Evolutionary conservation across 1,140 invertebrate species (phyloP).

Genomic region (Lepidurus couesii): DNA sequence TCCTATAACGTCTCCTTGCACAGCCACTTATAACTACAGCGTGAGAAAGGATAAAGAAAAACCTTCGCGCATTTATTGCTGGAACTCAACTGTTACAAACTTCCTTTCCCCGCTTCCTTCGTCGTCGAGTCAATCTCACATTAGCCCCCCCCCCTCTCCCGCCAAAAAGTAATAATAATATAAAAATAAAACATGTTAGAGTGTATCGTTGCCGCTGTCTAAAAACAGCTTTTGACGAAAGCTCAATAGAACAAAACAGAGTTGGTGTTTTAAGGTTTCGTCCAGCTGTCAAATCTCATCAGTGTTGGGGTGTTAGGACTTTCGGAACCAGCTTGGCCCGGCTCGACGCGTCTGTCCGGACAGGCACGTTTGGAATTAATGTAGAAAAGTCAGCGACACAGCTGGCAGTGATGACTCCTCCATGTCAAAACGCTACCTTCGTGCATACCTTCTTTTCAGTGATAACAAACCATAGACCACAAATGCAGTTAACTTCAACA

Average conservation of each 20-base stretch:
- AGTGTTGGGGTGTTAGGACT: background rate
- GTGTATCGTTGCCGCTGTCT: background rate
- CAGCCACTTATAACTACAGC: background rate
- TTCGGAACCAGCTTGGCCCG: background rate
- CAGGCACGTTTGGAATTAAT: slow-evolving; percentile 1
- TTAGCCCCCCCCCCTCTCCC: background rate
- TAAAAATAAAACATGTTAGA: background rate
- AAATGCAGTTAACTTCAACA: background rate
- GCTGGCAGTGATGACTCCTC: background rate
- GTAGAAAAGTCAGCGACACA: background rate
- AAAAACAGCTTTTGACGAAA: background rate
- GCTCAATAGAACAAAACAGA: background rate
- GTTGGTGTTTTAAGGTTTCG: background rate
- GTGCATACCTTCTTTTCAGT: background rate
- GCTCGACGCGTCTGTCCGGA: background rate
- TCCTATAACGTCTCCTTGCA: background rate
- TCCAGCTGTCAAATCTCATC: slow-evolving; percentile 5
- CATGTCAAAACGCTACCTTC: slow-evolving; percentile 1
- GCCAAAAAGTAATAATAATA: no score
- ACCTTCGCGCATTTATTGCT: background rate
- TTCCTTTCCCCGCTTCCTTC: background rate
- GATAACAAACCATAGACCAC: background rate
- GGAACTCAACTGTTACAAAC: background rate
- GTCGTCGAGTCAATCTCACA: background rate
- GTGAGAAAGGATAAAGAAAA: background rate